A percentile compares a stretch with the other conserved stretches of the same genome.
Conservation (phyloP, 2,888 invertebrate genomes). For the Melanargia galathea region DNA sequence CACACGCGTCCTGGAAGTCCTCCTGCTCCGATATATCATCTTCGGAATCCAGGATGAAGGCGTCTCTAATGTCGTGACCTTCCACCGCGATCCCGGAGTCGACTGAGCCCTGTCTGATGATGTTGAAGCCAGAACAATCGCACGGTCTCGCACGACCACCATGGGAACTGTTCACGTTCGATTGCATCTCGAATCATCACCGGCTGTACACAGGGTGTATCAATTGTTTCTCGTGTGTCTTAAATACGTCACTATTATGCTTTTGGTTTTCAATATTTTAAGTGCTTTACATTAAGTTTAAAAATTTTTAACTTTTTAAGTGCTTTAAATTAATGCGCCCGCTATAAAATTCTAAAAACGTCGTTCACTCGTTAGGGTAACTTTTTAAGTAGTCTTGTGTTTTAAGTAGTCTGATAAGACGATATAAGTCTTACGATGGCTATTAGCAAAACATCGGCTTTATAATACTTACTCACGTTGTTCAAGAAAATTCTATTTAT, state of each 20-base stretch:
- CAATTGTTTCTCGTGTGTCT: constrained; percentile 35
- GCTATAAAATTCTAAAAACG: too few species aligned
- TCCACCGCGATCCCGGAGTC: constrained; percentile 57
- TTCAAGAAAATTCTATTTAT: too few species aligned
- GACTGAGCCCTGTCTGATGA: constrained; percentile 49
- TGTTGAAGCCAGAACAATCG: constrained; percentile 38
- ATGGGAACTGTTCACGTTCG: constrained; percentile 51
- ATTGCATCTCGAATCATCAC: constrained; percentile 40
- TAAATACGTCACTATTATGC: not conserved
- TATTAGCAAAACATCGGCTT: too few species aligned
- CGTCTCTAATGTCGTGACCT: constrained; percentile 30
- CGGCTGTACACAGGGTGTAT: constrained; percentile 21
- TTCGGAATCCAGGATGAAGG: constrained; percentile 48
- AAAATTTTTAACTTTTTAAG: too few species aligned
- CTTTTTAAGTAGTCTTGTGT: too few species aligned
- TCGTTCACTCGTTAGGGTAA: too few species aligned
- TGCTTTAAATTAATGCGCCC: too few species aligned
- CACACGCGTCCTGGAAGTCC: constrained; percentile 45
- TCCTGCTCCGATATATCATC: constrained; percentile 54
- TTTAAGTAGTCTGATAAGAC: too few species aligned
- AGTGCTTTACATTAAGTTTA: too few species aligned
- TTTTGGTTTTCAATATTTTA: too few species aligned
- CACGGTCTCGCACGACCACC: constrained; percentile 44
- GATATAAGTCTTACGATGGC: too few species aligned
- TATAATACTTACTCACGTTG: too few species aligned